Percentiles rank a stretch among this genome's conserved stretches.
Conservation (phyloP, 2,888 invertebrate genomes). For the Hartigia nigra region DNA sequence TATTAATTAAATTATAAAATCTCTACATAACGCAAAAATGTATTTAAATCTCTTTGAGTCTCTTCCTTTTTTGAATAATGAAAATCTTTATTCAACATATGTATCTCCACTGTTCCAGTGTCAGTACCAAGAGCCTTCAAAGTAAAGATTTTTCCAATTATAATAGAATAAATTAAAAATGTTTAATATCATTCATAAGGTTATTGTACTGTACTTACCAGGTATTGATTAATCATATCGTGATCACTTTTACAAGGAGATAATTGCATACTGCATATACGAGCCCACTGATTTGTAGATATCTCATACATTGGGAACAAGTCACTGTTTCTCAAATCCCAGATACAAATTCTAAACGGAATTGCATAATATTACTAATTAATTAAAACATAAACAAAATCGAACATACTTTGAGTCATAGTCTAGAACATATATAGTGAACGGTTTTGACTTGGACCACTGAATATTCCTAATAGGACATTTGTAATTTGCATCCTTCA, state of each 20-base stretch:
- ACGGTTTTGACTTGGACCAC: conserved; percentile 69
- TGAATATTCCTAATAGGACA: conserved; percentile 64
- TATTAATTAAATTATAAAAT: conserved; percentile 47
- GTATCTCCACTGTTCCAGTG: conserved; percentile 64
- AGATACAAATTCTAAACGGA: conserved; percentile 67
- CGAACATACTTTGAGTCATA: conserved; percentile 55
- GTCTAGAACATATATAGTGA: conserved; percentile 68
- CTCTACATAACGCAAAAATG: conserved; percentile 67
- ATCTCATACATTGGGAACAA: conserved; percentile 66
- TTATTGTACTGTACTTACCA: conserved; percentile 60
- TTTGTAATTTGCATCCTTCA: conserved; percentile 53
- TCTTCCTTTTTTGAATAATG: conserved; percentile 59
- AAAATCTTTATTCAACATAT: conserved; percentile 66
- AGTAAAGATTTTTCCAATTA: conserved; percentile 17
- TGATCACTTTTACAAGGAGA: conserved; percentile 58
- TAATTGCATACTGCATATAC: conserved; percentile 65
- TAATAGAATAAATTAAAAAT: conserved; percentile 8
- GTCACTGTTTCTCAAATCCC: conserved; percentile 69
- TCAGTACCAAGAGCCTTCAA: conserved; percentile 67
- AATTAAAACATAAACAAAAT: conserved; percentile 4
- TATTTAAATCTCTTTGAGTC: conserved; percentile 63
- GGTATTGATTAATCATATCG: conserved; percentile 61
- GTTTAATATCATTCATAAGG: conserved; percentile 10
- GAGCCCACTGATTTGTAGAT: conserved; percentile 59
- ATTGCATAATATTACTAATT: conserved; percentile 13